Conservation (phyloP, 2,888 invertebrate genomes). For the Parnassius smintheus region DNA sequence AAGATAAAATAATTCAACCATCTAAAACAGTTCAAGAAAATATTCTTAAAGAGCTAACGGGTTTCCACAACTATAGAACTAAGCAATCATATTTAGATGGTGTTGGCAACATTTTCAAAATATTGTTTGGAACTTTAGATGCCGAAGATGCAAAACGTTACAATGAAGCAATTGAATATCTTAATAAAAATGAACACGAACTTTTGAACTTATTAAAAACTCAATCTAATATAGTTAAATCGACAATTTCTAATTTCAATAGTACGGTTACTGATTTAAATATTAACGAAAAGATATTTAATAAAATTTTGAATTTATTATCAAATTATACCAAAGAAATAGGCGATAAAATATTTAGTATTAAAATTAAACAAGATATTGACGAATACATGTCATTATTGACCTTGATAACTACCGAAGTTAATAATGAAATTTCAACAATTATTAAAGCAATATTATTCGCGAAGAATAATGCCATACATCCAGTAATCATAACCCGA, state of each 20-base stretch:
- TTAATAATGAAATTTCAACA: slow-evolving; percentile 31
- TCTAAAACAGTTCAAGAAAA: slow-evolving; percentile 26
- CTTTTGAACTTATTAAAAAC: slow-evolving; percentile 29
- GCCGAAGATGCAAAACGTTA: slow-evolving; percentile 30
- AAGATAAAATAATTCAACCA: no score
- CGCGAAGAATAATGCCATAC: slow-evolving; percentile 30
- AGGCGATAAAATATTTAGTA: slow-evolving; percentile 26
- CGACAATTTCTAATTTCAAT: slow-evolving; percentile 30
- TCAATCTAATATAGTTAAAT: slow-evolving; percentile 28
- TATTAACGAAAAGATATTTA: slow-evolving; percentile 29
- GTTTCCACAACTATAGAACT: slow-evolving; percentile 21
- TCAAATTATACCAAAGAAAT: slow-evolving; percentile 24
- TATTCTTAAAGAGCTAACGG: slow-evolving; percentile 30
- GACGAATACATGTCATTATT: slow-evolving; percentile 32
- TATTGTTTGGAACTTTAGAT: no score
- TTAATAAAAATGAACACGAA: slow-evolving; percentile 30
- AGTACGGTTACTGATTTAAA: slow-evolving; percentile 29
- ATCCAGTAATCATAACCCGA: slow-evolving; percentile 1
- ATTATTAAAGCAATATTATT: slow-evolving; percentile 9
- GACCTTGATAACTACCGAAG: slow-evolving; percentile 30
- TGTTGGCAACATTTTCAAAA: slow-evolving; percentile 32
- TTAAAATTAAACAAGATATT: slow-evolving; percentile 32
- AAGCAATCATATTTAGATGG: slow-evolving; percentile 33
- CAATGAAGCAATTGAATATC: slow-evolving; percentile 30
- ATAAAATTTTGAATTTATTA: slow-evolving; percentile 26